Evolutionary conservation across 1,140 invertebrate species (phyloP), one percentile per base, ranked within the genome.

Genomic region (Drosophila teissieri): DNA sequence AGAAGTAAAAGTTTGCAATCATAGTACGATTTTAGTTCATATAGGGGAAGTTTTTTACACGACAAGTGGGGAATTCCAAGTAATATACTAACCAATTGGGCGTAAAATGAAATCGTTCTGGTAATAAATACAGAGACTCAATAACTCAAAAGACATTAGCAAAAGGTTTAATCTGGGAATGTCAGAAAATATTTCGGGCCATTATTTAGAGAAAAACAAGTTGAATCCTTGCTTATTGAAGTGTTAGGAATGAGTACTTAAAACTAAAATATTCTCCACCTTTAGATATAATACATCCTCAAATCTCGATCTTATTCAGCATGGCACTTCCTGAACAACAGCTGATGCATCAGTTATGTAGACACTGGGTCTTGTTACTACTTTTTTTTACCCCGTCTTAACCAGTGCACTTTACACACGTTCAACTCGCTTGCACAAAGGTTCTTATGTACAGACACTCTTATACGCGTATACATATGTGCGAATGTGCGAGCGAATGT

Each of bases 11-110:
- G 55, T 80, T 83, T 73, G 39, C 61, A 44, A 72, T 62, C 61
- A 78, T 70, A 42, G 63, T 53, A 56, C 62, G 51, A 44, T 70
- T 57, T 70, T 70, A 55, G 36, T 19, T 15, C 46, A 56, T 27
- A 69, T 31, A 60, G 36, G 44, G 49, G 55, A 58, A 65, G 54
- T 37, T 65, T 44, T 78, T 40, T 22, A 69, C 40, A 24, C 7
- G 15, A 27, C 11, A 19, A 19, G 24, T 17, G 42, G 22, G 15
- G 1, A 49, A 49, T 88, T 85, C 78, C 74, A 77, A 51, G 46
- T 82, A 64, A 72, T 88, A 68, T 55, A 68, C 57, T 46, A 75
- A 51, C 56, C 64, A 88, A 86, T 86, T 81, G 83, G 72, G 49
- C 62, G 82, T 58, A 49, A 82, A 88, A 75, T 75, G 67, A 58